Conservation (phyloP, 2,113 vertebrate species). For the Thymallus thymallus region DNA sequence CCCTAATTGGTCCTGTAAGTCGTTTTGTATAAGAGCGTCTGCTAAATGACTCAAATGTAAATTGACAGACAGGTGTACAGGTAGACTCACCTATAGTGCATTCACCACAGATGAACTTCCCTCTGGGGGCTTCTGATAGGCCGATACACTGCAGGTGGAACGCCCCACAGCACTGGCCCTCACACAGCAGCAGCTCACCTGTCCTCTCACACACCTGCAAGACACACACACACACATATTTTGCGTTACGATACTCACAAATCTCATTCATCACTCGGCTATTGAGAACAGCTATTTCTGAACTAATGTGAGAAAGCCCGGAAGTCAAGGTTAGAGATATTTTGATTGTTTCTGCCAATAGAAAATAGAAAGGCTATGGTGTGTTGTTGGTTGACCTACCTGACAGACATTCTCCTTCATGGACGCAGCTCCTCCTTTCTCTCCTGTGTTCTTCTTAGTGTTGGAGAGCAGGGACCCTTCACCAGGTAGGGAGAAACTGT, state of each 20-base stretch:
- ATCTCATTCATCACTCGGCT: no score
- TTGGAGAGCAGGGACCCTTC: constrained; percentile 72
- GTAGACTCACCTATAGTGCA: constrained; percentile 83
- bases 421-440: constrained; percentile 85
- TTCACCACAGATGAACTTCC: constrained; percentile 92
- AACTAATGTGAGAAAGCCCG: no score
- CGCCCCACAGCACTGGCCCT: constrained; percentile 95
- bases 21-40: no score
- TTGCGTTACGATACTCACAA: neutral
- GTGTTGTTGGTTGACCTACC: constrained; percentile 66
- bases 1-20: no score
- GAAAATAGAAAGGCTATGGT: no score
- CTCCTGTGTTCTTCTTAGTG: constrained; percentile 74
- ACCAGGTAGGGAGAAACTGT: constrained; percentile 69
- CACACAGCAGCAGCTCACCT: constrained; percentile 90
- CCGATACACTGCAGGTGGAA: constrained; percentile 95
- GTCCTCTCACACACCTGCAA: constrained; percentile 91
- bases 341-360: no score
- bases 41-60: neutral
- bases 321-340: no score
- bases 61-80: neutral
- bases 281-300: no score
- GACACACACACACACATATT: neutral
- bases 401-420: constrained; percentile 98
- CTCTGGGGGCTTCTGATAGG: constrained; percentile 84